Evolutionary conservation across 2,888 invertebrate species (phyloP), one percentile per base, ranked within the genome.

Genomic region (Neria commutata): DNA sequence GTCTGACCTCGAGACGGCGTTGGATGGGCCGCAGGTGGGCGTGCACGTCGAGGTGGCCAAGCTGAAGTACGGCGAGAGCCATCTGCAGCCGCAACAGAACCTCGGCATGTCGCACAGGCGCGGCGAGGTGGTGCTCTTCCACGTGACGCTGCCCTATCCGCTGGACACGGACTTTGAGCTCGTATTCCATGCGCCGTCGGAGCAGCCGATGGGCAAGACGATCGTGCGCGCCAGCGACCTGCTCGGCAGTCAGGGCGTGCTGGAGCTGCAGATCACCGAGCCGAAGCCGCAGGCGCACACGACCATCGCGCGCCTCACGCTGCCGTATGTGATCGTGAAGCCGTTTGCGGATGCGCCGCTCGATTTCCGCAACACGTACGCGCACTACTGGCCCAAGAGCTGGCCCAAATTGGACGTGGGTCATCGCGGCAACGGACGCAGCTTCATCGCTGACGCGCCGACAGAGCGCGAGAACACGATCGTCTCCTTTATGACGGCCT

Each of bases 321-420:
- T 88, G 65, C 86, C 87, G 62, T 89, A 88, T 78, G 76, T 89
- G 56, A 78, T 75, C 74, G 72, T 81, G 14, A 77, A 74, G 56
- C 80, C 81, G 0, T 73, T 79, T 62, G 52, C 63, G 3, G 64
- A 69, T 51, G 66, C 70, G 4, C 58, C 64, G 86, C 90, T 92
- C 83, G 88, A 90, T 77, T 88, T 95, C 84, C 86, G 89, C 74
- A 86, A 88, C 24, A 90, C 94, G 3, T 94, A 89, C 76, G 87
- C 91, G 1, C 89, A 90, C 69, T 89, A 94, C 77, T 96, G 96
- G 96, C 91, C 92, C 69, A 87, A 89, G 52, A 85, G 89, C 34
- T 91, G 93, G 89, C 88, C 88, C 21, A 92, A 92, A 1, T 81
- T 98, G 54, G 95, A 98, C 83, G 94, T 98, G 49, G 98, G 98